phyloP scores from a whole-genome alignment of 2,888 invertebrate genomes.

The Drosophila vallismaia region DNA sequence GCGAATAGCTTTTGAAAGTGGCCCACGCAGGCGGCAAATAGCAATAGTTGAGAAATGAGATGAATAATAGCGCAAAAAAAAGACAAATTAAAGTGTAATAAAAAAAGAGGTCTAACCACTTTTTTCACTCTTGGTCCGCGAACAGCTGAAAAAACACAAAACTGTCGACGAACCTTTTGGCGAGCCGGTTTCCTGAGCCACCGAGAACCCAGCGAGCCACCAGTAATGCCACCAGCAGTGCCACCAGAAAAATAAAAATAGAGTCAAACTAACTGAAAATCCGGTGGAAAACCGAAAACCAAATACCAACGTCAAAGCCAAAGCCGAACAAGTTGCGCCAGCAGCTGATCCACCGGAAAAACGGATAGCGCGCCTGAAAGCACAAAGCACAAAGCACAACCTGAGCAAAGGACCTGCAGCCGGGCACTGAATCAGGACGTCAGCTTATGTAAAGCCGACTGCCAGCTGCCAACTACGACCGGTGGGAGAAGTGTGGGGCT shows the following conservation, averaged over 20 bases:
- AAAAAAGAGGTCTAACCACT: constrained; percentile 72
- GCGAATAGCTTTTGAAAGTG: constrained; percentile 59
- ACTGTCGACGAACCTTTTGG: constrained; percentile 66
- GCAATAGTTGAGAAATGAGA: constrained; percentile 62
- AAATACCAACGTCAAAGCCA: constrained; percentile 6
- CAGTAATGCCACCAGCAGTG: constrained; percentile 14
- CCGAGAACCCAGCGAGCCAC: constrained; percentile 34
- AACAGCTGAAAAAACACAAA: constrained; percentile 72
- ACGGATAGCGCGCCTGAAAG: constrained; percentile 38
- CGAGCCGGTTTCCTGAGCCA: constrained; percentile 65
- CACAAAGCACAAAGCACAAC: constrained; percentile 56
- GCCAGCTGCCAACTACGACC: constrained; percentile 25
- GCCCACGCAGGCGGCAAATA: constrained; percentile 65
- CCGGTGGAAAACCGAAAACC: constrained; percentile 14
- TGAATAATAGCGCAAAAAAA: constrained; percentile 59
- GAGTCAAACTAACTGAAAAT: constrained; percentile 5
- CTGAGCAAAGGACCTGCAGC: constrained; percentile 76
- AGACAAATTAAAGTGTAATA: constrained; percentile 73
- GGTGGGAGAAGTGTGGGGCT: neutral
- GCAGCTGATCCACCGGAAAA: constrained; percentile 63
- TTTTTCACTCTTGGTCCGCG: constrained; percentile 38
- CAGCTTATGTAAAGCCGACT: constrained; percentile 39
- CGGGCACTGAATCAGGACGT: constrained; percentile 60
- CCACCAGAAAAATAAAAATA: constrained; percentile 2
- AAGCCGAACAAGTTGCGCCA: constrained; percentile 39